Percentiles rank a stretch among this genome's conserved stretches.
Evolutionary conservation across 2,113 vertebrate genomes (phyloP).

Genomic region (Calypte anna): DNA sequence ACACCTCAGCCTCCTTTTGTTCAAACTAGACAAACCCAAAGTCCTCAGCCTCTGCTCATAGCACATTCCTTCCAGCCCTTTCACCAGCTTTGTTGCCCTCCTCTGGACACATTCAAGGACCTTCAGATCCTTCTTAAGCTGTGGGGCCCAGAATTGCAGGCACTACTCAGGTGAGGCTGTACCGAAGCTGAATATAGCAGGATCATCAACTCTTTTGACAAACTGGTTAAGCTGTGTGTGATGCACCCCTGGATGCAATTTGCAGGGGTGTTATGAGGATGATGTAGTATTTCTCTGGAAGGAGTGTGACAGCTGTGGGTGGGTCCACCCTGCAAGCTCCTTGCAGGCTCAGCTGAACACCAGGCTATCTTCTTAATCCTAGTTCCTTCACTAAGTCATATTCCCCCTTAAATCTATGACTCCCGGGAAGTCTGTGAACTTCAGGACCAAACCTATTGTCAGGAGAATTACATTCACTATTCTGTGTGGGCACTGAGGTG

Average conservation of each 20-base stretch:
- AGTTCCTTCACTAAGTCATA: not conserved
- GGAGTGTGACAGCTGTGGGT: not conserved
- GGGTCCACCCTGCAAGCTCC: not conserved
- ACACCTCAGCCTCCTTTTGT: not conserved
- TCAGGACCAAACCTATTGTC: not conserved
- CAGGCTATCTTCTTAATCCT: not conserved
- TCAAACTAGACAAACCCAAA: not conserved
- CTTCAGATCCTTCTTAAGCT: not conserved
- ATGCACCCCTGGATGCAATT: not conserved
- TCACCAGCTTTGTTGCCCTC: not conserved
- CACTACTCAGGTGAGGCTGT: not conserved
- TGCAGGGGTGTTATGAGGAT: not conserved
- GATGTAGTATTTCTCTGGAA: not conserved
- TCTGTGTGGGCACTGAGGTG: rapidly evolving
- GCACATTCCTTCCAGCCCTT: not conserved
- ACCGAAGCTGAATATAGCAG: not conserved
- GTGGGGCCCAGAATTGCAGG: not conserved
- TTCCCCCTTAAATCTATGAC: not conserved
- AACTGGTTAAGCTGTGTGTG: not conserved
- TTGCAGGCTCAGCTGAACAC: not conserved
- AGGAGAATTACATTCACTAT: not conserved
- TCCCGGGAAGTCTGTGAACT: not conserved
- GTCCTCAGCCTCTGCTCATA: rapidly evolving
- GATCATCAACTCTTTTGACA: not conserved
- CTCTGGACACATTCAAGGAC: not conserved